Base-by-base conservation (phyloP, 2,113 vertebrate species). In the Periophthalmodon schlosseri region DNA sequence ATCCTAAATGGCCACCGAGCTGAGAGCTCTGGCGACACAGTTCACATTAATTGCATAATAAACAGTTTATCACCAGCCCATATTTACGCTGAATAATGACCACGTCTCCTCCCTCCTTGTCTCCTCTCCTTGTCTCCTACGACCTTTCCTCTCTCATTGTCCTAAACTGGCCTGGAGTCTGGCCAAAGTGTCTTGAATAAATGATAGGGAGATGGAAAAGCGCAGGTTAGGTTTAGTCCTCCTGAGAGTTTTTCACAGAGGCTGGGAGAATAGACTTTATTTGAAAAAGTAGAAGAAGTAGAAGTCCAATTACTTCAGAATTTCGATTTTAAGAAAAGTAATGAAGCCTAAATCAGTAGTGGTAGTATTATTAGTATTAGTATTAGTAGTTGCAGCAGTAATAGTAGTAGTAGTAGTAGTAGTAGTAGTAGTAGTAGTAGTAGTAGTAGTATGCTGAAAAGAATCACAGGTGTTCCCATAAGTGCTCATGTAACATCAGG, bases 181-280 rank as follows among this genome's bases (percentile, higher is more conserved):
- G 70, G 68, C 79, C 83, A 81, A 81, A 79, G 74, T 52, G 73
- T 67, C 81, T 77, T 87, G 69, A 86, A 89, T 91, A 86, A 91
- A 80, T 89, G 76, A 89, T 76, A 7, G 65, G 23, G 58, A 70
- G 84, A 76, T 77, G 68, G 82, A 78, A 81, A 66, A 58, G 58
- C 12, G 68, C 39, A 73, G 73, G 58, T 49, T 34, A 63, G 36
- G 64, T 81, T 63, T 65, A n/a, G 39, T 28, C 64, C 71, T 75
- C 69, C 20, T 56, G 52, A 21, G 52, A n/a, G 52, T 20, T 16
- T 56, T 56, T 18, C 20, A 20, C 52, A 54, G 52, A n/a, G 20
- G 52, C 7, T 6, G 5, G 8, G 18, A 52, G 16, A 2, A 44
- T 10, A 44, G 39, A 10, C 39, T 10, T 44, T 44, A 44, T 10